Conservation (phyloP, 2,888 invertebrate species). For the Conomelus anceps region DNA sequence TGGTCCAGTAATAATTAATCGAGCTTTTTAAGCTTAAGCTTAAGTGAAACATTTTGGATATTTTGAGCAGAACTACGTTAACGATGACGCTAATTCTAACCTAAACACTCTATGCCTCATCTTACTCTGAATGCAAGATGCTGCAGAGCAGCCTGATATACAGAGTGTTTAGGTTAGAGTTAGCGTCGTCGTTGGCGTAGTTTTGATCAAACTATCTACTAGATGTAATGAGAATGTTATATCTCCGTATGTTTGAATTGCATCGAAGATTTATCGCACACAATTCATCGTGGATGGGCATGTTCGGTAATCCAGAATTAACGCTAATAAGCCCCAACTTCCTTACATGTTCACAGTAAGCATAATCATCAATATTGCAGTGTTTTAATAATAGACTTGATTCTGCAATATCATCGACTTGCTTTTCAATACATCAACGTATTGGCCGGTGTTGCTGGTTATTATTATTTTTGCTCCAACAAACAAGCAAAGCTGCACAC, state of each 20-base stretch:
- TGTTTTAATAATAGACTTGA: not conserved
- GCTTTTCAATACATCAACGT: not conserved
- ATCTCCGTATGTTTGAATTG: not conserved
- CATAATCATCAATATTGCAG: not conserved
- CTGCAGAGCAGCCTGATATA: too few relatives aligned
- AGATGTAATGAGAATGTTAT: not conserved
- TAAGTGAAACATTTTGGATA: too few relatives aligned
- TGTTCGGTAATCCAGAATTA: not conserved
- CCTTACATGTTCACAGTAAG: not conserved
- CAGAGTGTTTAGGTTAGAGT: too few relatives aligned
- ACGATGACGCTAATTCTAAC: too few relatives aligned
- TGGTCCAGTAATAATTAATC: too few relatives aligned
- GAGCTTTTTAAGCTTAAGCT: too few relatives aligned
- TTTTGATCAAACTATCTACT: not conserved
- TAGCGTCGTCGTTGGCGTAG: too few relatives aligned
- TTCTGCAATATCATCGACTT: not conserved
- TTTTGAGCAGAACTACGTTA: too few relatives aligned
- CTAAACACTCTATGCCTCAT: too few relatives aligned
- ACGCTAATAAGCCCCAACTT: not conserved
- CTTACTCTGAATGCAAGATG: too few relatives aligned
- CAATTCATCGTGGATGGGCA: not conserved
- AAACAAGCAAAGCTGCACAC: not conserved
- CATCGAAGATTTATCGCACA: not conserved
- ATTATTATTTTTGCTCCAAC: not conserved
- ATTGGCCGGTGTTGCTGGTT: too few relatives aligned